Evolutionary conservation across 2,113 vertebrate genomes (phyloP).

Genomic region (Notarius lentiginosus): DNA sequence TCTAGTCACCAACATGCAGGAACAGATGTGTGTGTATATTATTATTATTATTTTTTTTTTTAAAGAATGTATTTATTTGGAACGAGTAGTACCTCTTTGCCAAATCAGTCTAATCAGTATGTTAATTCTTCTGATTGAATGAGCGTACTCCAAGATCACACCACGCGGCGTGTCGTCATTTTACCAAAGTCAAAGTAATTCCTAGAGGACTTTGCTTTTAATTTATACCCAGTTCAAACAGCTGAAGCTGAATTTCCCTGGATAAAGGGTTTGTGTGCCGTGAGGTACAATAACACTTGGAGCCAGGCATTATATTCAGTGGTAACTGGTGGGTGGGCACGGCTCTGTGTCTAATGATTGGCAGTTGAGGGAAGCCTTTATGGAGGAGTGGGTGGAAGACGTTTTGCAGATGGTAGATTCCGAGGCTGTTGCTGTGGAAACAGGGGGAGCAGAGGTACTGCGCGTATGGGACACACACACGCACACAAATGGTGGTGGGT

Average conservation of each 20-base stretch:
- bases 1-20: neutral
- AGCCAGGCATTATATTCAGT: conserved; percentile 63
- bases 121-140: neutral
- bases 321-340: conserved; percentile 64
- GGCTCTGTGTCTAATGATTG: conserved; percentile 69
- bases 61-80: neutral
- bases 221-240: neutral
- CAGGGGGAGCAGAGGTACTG: conserved; percentile 71
- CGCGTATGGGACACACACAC: conserved; percentile 10
- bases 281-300: conserved; percentile 13
- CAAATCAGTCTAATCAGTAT: neutral
- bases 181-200: conserved; percentile 15
- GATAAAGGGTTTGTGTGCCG: neutral
- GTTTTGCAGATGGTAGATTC: conserved; percentile 72
- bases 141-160: neutral
- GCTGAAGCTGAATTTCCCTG: neutral
- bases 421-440: conserved; percentile 81
- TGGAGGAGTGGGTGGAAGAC: conserved; percentile 67
- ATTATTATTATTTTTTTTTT: too few relatives aligned
- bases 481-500: conserved; percentile 54
- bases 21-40: neutral
- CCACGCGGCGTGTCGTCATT: neutral
- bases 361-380: conserved; percentile 71
- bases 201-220: neutral
- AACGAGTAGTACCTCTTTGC: neutral